Percentiles rank a stretch among this genome's conserved stretches.
phyloP scores from a whole-genome alignment of 2,888 invertebrate species.

The Tenthredo notha region DNA sequence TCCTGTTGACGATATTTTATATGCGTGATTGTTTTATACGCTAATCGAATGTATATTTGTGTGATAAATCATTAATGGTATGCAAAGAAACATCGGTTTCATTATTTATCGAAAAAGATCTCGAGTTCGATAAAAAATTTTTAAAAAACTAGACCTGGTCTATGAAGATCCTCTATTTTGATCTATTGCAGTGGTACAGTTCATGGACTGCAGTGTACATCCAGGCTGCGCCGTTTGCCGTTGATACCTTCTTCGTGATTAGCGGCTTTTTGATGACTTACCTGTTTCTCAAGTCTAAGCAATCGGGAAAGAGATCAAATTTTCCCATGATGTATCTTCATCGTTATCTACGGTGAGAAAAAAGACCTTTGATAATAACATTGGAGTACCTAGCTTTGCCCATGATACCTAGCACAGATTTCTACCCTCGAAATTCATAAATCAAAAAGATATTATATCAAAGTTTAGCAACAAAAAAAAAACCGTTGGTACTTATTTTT shows the following conservation, averaged over 20 bases:
- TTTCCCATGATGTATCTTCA: conserved; percentile 76
- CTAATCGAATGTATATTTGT: background rate
- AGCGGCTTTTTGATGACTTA: conserved; percentile 77
- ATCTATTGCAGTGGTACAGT: conserved; percentile 71
- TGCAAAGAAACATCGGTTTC: too few species aligned
- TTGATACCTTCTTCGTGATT: conserved; percentile 79
- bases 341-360: conserved; percentile 77
- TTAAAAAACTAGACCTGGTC: background rate
- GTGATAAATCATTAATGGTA: background rate
- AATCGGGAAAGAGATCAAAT: conserved; percentile 72
- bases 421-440: background rate
- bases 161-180: background rate
- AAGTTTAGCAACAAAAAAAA: background rate
- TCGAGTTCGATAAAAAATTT: background rate
- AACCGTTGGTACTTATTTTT: too few species aligned
- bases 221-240: conserved; percentile 77
- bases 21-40: background rate
- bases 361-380: conserved; percentile 43
- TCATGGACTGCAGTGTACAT: conserved; percentile 76
- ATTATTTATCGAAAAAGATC: background rate
- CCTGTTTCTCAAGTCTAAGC: conserved; percentile 73
- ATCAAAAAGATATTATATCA: background rate
- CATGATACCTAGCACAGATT: background rate
- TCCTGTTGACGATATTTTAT: background rate
- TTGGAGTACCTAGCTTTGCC: background rate